Percentiles rank a stretch among this genome's conserved stretches.
phyloP scores from a whole-genome alignment of 2,888 invertebrate genomes.

The Pinctada fucata region DNA sequence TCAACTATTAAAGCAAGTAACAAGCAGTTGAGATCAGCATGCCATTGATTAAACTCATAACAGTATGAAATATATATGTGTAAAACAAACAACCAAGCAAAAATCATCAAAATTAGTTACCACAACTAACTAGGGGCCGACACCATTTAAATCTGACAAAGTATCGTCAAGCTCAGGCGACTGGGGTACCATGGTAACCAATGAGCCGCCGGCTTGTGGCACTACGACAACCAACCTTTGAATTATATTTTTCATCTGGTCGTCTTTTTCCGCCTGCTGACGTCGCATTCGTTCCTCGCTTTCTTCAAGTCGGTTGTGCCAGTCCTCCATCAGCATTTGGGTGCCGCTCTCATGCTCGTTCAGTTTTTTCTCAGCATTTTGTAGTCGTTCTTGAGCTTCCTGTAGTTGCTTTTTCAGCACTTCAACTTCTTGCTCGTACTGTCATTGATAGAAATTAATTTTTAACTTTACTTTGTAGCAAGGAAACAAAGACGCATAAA shows the following conservation, averaged over 20 bases:
- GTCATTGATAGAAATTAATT: slow-evolving; percentile 26
- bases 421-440: slow-evolving; percentile 91
- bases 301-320: slow-evolving; percentile 73
- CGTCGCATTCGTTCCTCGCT: slow-evolving; percentile 74
- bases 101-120: slow-evolving; percentile 15
- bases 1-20: too few relatives aligned
- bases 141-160: slow-evolving; percentile 15
- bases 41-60: too few relatives aligned
- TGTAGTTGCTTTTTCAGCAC: slow-evolving; percentile 86
- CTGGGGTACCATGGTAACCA: slow-evolving; percentile 12
- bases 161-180: slow-evolving; percentile 19
- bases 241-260: slow-evolving; percentile 77
- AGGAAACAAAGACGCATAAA: not conserved
- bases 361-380: slow-evolving; percentile 62
- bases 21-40: too few relatives aligned
- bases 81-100: too few relatives aligned
- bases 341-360: slow-evolving; percentile 67
- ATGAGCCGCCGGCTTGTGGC: slow-evolving; percentile 35
- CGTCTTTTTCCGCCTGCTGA: slow-evolving; percentile 77
- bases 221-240: slow-evolving; percentile 68
- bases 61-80: too few relatives aligned
- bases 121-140: slow-evolving; percentile 29
- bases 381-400: slow-evolving; percentile 69
- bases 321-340: slow-evolving; percentile 68
- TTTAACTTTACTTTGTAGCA: not conserved